Evolutionary conservation across 92 coral and sea anemone species (phyloP).

Genomic region (Epizoanthus ramosus): DNA sequence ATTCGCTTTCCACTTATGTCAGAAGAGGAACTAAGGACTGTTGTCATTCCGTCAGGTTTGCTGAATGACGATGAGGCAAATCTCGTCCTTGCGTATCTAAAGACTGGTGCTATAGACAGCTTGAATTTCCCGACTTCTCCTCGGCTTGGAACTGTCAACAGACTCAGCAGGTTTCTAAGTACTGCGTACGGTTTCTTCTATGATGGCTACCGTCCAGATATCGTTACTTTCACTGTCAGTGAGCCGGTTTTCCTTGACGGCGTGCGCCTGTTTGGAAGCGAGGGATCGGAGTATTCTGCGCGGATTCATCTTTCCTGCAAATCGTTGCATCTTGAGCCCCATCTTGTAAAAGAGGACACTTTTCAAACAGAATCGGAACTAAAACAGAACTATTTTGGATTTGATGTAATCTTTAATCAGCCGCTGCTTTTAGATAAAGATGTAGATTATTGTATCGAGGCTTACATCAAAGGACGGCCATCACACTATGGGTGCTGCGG

Average conservation of each 20-base stretch:
- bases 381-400: constrained; percentile 66
- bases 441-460: constrained; percentile 68
- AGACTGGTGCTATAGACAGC: constrained; percentile 41
- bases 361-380: constrained; percentile 50
- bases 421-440: constrained; percentile 66
- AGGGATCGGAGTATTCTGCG: constrained; percentile 67
- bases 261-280: constrained; percentile 75
- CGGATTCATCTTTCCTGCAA: constrained; percentile 10
- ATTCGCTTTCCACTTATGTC: constrained; percentile 87
- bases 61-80: constrained; percentile 68
- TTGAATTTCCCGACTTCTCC: constrained; percentile 53
- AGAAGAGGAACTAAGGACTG: constrained; percentile 56
- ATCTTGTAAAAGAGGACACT: constrained; percentile 6
- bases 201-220: constrained; percentile 77
- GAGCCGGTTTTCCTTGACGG: constrained; percentile 67
- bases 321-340: constrained; percentile 2
- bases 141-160: constrained; percentile 55
- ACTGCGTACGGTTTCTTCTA: constrained; percentile 69
- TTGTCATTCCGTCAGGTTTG: constrained; percentile 64
- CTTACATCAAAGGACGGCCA: constrained; percentile 76
- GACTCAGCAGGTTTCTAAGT: constrained; percentile 45
- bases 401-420: constrained; percentile 71
- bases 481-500: constrained; percentile 85
- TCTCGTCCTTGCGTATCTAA: constrained; percentile 55
- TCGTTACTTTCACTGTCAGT: constrained; percentile 65